phyloP scores from a whole-genome alignment of 2,888 invertebrate genomes.

The Phalera bucephala region DNA sequence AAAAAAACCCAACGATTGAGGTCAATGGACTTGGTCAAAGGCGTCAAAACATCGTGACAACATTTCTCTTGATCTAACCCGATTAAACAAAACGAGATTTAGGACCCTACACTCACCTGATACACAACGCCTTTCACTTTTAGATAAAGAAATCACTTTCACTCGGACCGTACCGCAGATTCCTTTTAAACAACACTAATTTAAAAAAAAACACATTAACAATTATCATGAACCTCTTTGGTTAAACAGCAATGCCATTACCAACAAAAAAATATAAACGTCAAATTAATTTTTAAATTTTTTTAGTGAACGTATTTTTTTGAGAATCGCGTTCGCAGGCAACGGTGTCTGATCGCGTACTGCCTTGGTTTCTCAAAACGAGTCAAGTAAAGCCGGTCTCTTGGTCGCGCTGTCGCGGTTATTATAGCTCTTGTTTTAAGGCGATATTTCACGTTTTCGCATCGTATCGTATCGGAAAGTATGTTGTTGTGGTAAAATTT shows the following conservation, averaged over 20 bases:
- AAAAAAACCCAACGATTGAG: constrained; percentile 23
- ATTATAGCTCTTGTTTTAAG: constrained; percentile 45
- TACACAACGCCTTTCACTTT: constrained; percentile 69
- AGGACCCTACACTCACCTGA: constrained; percentile 51
- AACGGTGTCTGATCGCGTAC: constrained; percentile 47
- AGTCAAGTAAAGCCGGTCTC: constrained; percentile 49
- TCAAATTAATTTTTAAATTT: no score
- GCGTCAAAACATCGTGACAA: constrained; percentile 39
- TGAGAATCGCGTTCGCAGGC: constrained; percentile 42
- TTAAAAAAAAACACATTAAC: constrained; percentile 11
- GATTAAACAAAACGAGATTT: constrained; percentile 53
- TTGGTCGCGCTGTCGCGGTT: constrained; percentile 55
- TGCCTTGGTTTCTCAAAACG: constrained; percentile 67
- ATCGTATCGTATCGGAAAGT: constrained; percentile 45
- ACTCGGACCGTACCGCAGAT: constrained; percentile 41
- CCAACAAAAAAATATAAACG: no score
- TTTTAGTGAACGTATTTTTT: constrained; percentile 25
- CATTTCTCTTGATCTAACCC: constrained; percentile 37
- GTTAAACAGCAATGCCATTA: no score
- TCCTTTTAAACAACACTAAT: constrained; percentile 27
- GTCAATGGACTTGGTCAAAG: constrained; percentile 41
- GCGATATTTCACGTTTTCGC: constrained; percentile 42
- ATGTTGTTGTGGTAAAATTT: constrained; percentile 59
- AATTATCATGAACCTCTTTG: constrained; percentile 25
- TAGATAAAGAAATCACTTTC: constrained; percentile 66